Conservation (phyloP, 2,797 vertebrate species). For the Spondyliosoma cantharus region DNA sequence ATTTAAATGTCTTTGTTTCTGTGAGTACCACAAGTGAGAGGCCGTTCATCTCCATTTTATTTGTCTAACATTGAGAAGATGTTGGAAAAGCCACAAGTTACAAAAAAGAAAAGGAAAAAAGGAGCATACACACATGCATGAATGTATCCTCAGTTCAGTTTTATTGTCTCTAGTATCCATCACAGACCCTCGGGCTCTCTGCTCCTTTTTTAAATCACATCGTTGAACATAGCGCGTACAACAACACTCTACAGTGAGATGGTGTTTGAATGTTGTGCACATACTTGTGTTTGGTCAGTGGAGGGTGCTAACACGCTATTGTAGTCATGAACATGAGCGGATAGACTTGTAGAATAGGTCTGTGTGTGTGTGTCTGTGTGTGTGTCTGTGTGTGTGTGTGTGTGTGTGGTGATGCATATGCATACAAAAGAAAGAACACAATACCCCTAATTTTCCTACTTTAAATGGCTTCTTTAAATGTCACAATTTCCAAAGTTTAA, state of each 20-base stretch:
- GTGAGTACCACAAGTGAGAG: neutral
- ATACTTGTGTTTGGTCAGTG: neutral
- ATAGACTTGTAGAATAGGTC: neutral
- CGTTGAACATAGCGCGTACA: neutral
- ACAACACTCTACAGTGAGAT: too few species aligned
- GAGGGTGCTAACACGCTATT: conserved; percentile 22
- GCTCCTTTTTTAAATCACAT: neutral
- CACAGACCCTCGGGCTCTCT: too few species aligned
- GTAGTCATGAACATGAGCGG: neutral
- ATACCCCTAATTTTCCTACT: neutral
- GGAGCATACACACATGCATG: neutral
- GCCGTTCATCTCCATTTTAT: neutral
- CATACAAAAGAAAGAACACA: neutral
- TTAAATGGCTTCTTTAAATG: neutral
- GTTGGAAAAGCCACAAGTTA: neutral
- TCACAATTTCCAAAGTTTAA: neutral
- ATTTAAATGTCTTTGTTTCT: neutral
- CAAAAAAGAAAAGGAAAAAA: neutral
- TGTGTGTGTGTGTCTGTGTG: too few species aligned
- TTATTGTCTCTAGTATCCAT: neutral
- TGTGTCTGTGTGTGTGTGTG: neutral
- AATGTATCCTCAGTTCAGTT: neutral
- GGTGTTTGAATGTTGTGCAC: neutral
- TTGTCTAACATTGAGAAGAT: conserved; percentile 2
- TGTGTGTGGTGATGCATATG: neutral